Conservation (phyloP, 2,113 vertebrate species). For the Saimiri boliviensis region DNA sequence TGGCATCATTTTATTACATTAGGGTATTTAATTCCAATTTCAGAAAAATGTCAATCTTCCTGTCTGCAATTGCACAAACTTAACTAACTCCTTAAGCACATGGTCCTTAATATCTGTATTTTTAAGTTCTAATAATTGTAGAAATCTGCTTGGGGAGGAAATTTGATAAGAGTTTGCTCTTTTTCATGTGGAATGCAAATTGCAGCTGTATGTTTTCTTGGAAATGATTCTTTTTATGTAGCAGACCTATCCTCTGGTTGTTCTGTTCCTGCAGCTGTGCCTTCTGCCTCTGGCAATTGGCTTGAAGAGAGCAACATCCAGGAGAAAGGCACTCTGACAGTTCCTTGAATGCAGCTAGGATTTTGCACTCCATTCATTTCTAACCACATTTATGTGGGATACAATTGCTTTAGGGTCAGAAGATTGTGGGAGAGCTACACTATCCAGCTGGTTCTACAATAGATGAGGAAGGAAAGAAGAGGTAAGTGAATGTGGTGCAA, state of each 20-base stretch:
- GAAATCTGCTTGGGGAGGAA: not conserved
- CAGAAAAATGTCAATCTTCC: not conserved
- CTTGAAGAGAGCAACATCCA: not conserved
- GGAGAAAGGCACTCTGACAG: not conserved
- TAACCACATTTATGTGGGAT: not conserved
- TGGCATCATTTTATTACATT: not conserved
- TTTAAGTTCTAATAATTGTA: slow-evolving; percentile 37
- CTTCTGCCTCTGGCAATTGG: not conserved
- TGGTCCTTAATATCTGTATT: slow-evolving; percentile 19
- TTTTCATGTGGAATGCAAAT: slow-evolving; percentile 5
- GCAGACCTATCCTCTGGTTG: not conserved
- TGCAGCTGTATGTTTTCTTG: not conserved
- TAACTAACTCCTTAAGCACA: not conserved
- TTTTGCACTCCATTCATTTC: not conserved
- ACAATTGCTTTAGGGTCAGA: not conserved
- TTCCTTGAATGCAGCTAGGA: not conserved
- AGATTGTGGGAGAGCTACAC: not conserved
- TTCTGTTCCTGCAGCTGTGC: not conserved
- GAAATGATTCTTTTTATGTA: not conserved
- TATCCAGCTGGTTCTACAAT: not conserved
- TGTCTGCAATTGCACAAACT: not conserved
- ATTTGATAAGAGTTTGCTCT: not conserved
- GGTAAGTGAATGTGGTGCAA: too few relatives aligned
- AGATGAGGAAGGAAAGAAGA: not conserved
- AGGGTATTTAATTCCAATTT: not conserved